phyloP scores from a whole-genome alignment of 2,888 invertebrate genomes.

The Petrophora chlorosata region DNA sequence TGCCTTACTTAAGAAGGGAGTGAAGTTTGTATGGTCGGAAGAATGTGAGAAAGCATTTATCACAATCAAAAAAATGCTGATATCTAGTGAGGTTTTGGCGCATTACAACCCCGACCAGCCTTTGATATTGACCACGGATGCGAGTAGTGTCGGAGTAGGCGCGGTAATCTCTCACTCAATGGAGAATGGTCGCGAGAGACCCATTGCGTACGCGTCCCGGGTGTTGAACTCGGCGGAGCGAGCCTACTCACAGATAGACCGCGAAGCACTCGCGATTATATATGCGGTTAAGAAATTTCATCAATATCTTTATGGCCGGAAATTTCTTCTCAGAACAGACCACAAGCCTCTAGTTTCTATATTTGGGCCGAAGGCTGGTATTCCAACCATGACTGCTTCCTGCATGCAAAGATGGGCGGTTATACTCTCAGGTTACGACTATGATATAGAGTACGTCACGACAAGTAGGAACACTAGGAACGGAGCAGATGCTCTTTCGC shows the following conservation, averaged over 20 bases:
- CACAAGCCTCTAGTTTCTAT: constrained; percentile 22
- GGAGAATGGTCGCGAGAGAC: constrained; percentile 14
- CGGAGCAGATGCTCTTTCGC: neutral
- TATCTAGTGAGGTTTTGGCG: neutral
- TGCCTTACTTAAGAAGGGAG: neutral
- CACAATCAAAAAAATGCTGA: neutral
- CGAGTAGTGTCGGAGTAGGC: constrained; percentile 22
- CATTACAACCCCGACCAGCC: neutral
- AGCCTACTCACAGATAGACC: constrained; percentile 25
- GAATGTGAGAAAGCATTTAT: neutral
- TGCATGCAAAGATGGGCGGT: constrained; percentile 1
- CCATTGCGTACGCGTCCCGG: neutral
- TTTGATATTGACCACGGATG: constrained; percentile 9
- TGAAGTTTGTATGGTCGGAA: neutral
- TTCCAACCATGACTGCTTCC: constrained; percentile 16
- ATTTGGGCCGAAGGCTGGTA: constrained; percentile 21
- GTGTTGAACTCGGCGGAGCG: constrained; percentile 21
- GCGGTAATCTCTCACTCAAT: constrained; percentile 25
- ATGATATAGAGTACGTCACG: constrained; percentile 13
- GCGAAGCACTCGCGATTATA: constrained; percentile 25
- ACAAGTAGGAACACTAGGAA: neutral
- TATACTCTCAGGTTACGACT: constrained; percentile 16
- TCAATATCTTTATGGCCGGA: constrained; percentile 23
- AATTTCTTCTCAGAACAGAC: constrained; percentile 21
- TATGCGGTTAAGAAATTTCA: constrained; percentile 28